These are phyloP conservation scores for Bubo scandiacus DNA, from an alignment of 2,113 vertebrate genomes.

Conservation along the genomic window DNA sequence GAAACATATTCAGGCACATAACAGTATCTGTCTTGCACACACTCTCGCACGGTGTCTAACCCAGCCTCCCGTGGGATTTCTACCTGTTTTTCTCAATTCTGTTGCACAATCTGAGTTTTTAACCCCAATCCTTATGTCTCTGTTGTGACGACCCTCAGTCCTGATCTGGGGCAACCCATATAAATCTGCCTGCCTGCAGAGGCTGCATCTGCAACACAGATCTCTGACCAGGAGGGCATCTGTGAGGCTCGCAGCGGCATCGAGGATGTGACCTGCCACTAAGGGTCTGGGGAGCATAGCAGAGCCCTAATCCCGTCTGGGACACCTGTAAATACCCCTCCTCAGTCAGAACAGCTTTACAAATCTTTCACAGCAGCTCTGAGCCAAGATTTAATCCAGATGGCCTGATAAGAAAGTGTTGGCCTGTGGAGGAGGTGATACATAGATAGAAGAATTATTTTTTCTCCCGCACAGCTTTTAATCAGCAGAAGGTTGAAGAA, in stretches of 20 bases:
- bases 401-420: background rate
- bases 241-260: fast-evolving
- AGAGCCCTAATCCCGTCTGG: background rate
- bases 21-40: background rate
- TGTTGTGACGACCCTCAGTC: fast-evolving
- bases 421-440: background rate
- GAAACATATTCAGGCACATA: background rate
- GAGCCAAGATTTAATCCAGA: slow-evolving; percentile 4
- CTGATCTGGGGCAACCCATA: background rate
- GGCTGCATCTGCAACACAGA: fast-evolving
- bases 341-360: background rate
- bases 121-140: fast-evolving
- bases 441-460: background rate
- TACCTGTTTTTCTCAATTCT: background rate
- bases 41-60: background rate
- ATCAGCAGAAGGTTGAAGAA: background rate
- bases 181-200: background rate
- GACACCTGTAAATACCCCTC: background rate
- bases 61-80: background rate
- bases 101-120: background rate
- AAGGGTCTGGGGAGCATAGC: background rate
- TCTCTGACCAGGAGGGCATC: background rate
- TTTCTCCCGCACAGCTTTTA: background rate
- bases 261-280: background rate
- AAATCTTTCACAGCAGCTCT: background rate